Conservation (phyloP, 1,140 invertebrate genomes). For the Nasonia longicornis region DNA sequence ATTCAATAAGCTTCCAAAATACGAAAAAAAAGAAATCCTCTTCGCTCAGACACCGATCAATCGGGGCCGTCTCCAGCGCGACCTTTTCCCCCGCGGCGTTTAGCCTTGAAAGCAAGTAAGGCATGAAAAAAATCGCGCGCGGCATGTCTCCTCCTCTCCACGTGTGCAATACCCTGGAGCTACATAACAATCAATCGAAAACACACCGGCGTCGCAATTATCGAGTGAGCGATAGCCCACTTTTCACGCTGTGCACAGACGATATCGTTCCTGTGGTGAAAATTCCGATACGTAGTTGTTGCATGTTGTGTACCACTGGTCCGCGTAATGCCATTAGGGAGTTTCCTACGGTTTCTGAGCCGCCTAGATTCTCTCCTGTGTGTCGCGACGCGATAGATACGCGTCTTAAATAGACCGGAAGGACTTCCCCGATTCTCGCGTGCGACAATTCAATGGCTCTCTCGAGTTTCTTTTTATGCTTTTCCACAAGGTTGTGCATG, state of each 20-base stretch:
- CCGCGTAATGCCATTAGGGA: conserved; percentile 56
- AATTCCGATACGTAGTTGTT: not conserved
- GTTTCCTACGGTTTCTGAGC: conserved; percentile 59
- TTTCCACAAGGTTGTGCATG: not conserved
- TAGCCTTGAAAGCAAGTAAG: conserved; percentile 26
- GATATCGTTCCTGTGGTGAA: not conserved
- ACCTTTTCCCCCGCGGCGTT: not conserved
- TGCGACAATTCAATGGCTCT: not conserved
- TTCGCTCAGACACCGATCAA: not conserved
- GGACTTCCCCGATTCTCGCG: conserved; percentile 1
- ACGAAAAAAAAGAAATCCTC: not conserved
- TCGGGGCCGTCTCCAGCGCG: not conserved
- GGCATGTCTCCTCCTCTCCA: not conserved
- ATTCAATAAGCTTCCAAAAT: not conserved
- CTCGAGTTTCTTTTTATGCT: not conserved
- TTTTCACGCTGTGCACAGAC: conserved; percentile 7
- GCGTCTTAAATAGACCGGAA: not conserved
- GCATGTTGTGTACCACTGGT: not conserved
- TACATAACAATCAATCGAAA: not conserved
- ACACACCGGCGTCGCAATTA: not conserved
- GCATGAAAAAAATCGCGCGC: conserved; percentile 2
- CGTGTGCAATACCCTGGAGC: no score
- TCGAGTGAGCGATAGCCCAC: not conserved
- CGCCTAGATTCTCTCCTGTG: conserved; percentile 51
- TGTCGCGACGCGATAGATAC: not conserved